Base-by-base conservation (phyloP, 2,113 vertebrate genomes). In the Vulpes lagopus region DNA sequence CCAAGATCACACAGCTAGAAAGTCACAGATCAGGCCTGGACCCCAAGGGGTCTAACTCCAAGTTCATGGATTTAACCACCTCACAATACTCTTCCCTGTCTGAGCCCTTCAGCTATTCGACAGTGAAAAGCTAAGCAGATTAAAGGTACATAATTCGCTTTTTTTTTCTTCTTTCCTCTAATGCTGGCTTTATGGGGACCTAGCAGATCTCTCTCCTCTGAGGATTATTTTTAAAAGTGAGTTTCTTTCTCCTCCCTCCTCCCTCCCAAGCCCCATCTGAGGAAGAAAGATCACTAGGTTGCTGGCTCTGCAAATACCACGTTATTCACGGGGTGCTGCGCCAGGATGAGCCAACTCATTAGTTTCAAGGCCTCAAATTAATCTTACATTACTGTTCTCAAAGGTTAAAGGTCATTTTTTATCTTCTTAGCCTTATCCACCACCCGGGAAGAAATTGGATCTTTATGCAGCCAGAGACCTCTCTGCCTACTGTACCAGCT, bases 91-190 rank as follows among this genome's bases (percentile, higher is more conserved):
- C 62, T 35, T 8, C 49, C 64, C 79, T 86, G 74, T 57, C 35
- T 89, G 79, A 95, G 90, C 62, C 65, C 57, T 89, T 94, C 67
- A 65, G 80, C 82, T 92, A 32, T 79, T 59, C 2, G 0, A 65
- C 76, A 64, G 87, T 27, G 80, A 94, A 89, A 95, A 96, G 69
- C 86, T 90, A 96, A 97, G 92, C 78, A 84, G 95, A 97, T 96
- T 94, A 95, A 91, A 93, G 38, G 25, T 64, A 69, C n/a, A 11
- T 30, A 74, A 95, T 90, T 88, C 51, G 0, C 71, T 60, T 22
- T 67, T 30, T 38, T 55, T 35, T 8, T 27, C 8, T 38, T 7
- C 19, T n/a, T 83, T 88, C n/a, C 74, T 14, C 53, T 98, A 91
- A 97, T 85, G 57, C 2, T 12, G 95, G 97, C 78, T 98, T 82